Evolutionary conservation across 2,113 vertebrate genomes (phyloP), one percentile per base, ranked within the genome.

Genomic region (Ammodytes marinus): DNA sequence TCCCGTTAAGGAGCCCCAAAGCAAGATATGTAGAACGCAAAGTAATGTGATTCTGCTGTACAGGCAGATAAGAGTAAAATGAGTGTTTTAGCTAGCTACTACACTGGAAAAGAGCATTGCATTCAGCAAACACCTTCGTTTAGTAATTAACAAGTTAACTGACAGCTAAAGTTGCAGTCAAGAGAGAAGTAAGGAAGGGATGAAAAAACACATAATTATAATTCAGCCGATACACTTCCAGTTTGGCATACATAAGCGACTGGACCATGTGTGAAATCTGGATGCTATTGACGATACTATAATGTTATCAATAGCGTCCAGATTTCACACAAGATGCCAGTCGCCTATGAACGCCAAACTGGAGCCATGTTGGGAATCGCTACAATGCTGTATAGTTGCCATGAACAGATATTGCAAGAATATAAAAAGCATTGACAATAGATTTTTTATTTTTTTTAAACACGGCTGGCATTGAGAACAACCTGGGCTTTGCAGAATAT

Each of bases 111-210:
- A 82, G 67, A 84, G 77, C 63, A 78, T 10, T 10, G 37, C 0
- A 50, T 13, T 60, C 81, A 72, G 42, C 12, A 72, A 71, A 85
- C 77, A 71, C 76, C 46, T 52, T 42, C 10, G 3, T 43, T 19
- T 45, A 13, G 69, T 50, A 59, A 19, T 69, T 37, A 35, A 64
- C 61, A 53, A 59, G 57, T 1, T 17, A 68, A 17, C 3, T 60
- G 55, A 57, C 61, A 55, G 54, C n/a, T 46, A 2, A 15, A 14
- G 55, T 11, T 65, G 60, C 15, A 5, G 57, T 55, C 19, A 42
- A 54, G 37, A 42, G 8, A 53, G 37, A 60, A 64, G 49, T 35
- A 8, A 27, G 14, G 8, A 67, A 46, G 17, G 27, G 8, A 43
- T 53, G 5, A 4, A 58, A 37, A 55, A 12, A 27, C 19, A 50